Evolutionary conservation across 2,113 vertebrate genomes (phyloP).

Genomic region (Aptenodytes patagonicus): DNA sequence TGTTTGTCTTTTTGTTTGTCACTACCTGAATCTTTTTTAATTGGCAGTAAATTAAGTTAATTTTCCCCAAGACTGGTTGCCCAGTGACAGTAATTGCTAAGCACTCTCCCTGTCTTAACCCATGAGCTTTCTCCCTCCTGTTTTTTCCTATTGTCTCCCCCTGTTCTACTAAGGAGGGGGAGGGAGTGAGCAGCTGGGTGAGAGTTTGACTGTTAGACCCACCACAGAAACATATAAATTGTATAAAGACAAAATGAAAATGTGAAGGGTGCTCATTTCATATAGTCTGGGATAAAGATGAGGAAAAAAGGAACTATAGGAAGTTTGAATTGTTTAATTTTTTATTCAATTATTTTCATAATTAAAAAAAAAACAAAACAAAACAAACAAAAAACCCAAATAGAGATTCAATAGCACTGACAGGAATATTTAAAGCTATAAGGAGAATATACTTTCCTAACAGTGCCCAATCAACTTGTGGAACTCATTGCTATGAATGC

Average conservation of each 20-base stretch:
- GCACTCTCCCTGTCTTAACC: not conserved
- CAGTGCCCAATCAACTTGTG: not conserved
- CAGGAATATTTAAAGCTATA: not conserved
- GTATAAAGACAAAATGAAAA: not conserved
- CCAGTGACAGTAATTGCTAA: not conserved
- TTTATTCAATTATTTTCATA: not conserved
- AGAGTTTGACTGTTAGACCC: not conserved
- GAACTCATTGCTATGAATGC: not conserved
- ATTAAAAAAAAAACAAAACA: not conserved
- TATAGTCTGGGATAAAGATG: not conserved
- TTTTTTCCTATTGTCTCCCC: not conserved
- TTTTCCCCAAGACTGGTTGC: not conserved
- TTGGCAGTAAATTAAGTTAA: not conserved
- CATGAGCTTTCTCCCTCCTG: not conserved
- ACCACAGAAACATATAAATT: not conserved
- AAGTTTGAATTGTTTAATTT: not conserved
- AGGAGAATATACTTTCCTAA: not conserved
- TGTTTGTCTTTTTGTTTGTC: not conserved
- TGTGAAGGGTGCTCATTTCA: not conserved
- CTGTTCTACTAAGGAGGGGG: not conserved
- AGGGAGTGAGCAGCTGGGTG: not conserved
- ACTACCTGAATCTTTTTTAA: not conserved
- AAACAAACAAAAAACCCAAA: not conserved
- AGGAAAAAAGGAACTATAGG: not conserved
- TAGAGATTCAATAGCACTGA: not conserved